Percentiles rank a stretch among this genome's conserved stretches.
Conservation (phyloP, 2,797 vertebrate genomes). For the Mormyrops attenuatus region DNA sequence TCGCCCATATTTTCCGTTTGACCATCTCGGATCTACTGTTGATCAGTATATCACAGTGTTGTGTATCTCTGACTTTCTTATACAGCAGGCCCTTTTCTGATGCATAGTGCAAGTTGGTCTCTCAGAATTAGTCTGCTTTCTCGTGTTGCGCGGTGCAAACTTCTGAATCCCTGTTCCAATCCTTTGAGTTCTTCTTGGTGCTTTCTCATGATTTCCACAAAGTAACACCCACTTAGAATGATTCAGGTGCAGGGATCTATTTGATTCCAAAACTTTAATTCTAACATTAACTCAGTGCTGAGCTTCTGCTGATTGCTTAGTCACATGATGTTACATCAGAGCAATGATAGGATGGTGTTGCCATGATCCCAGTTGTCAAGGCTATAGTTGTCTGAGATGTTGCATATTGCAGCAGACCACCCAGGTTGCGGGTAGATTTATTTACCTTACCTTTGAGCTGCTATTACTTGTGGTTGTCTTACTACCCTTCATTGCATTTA, state of each 20-base stretch:
- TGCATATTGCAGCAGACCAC: neutral
- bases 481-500: neutral
- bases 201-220: too few species aligned
- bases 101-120: neutral
- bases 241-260: neutral
- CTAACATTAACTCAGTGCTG: neutral
- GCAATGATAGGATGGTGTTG: neutral
- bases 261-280: neutral
- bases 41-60: neutral
- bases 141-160: neutral
- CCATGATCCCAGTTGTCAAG: neutral
- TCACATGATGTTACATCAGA: neutral
- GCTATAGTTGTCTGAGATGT: neutral
- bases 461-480: neutral
- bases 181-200: neutral
- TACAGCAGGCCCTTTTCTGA: neutral
- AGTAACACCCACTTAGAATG: neutral
- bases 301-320: too few species aligned
- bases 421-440: neutral
- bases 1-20: neutral
- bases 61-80: neutral
- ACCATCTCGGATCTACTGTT: neutral
- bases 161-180: neutral
- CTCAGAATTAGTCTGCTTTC: neutral
- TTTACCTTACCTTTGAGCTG: neutral